These are phyloP conservation scores for Drosophila diplacantha DNA, from an alignment of 2,888 invertebrate species.

Conservation along the genomic window DNA sequence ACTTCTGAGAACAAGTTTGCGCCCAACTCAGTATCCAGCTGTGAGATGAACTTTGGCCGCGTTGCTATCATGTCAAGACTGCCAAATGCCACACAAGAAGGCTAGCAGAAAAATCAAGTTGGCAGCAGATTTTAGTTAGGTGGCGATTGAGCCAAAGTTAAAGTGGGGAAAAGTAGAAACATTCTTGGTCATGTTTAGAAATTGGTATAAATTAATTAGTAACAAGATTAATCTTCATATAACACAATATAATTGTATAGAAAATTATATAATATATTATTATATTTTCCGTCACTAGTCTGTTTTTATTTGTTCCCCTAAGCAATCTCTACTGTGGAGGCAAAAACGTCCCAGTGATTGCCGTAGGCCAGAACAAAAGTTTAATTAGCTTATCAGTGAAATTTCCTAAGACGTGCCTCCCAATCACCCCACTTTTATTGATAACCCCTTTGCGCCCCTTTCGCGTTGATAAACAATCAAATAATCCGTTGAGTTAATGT, in stretches of 20 bases:
- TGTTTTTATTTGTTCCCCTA: neutral
- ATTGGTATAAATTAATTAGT: neutral
- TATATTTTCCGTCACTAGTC: neutral
- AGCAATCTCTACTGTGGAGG: neutral
- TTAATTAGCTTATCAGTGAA: constrained; percentile 23
- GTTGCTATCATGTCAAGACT: constrained; percentile 13
- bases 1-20: constrained; percentile 47
- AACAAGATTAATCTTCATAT: neutral
- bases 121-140: neutral
- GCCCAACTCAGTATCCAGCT: constrained; percentile 43
- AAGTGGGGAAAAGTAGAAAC: neutral
- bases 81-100: constrained; percentile 7
- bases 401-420: constrained; percentile 14
- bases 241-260: neutral
- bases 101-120: constrained; percentile 1
- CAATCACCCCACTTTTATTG: constrained; percentile 22
- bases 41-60: constrained; percentile 52
- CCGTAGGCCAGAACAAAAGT: constrained; percentile 6
- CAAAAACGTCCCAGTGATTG: neutral
- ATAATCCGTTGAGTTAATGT: constrained; percentile 50
- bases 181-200: no score
- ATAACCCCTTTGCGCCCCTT: constrained; percentile 4
- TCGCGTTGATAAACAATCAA: constrained; percentile 39
- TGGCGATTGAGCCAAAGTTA: constrained; percentile 1
- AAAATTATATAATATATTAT: neutral